Base-by-base conservation (phyloP, 2,113 vertebrate species). In the Solea solea region DNA sequence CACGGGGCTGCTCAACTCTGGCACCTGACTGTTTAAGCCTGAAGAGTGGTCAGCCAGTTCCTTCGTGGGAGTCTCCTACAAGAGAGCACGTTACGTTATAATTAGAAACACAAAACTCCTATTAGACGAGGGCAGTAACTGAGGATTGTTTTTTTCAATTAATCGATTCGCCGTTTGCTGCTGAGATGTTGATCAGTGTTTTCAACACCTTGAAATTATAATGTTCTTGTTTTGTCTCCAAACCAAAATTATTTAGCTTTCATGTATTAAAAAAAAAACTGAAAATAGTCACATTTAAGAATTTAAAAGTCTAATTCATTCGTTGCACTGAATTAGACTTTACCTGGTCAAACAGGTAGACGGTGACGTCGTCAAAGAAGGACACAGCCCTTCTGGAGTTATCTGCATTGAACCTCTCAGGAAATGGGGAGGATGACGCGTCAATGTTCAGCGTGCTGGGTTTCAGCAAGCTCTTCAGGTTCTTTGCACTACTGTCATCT, bases 291-390 rank as follows among this genome's bases (percentile, higher is more conserved):
- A 34, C 5, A 34, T 34, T 34, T 34, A 34, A 34, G 5, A 34
- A 34, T 34, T 34, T 3, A 34, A 34, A 34, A 34, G 28, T 34
- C 28, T 3, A 34, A 34, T 21, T 21, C 21, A 34, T 2, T 34
- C 34, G 5, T 34, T 34, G 34, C 34, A 34, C 34, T 34, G 5
- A 34, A 8, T 48, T 48, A 2, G 45, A 25, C 44, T 13, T 41
- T 94, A 98, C 98, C 96, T 98, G 98, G 88, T 99, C 98, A 90
- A 99, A 99, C 64, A 99, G 93, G 88, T 96, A 99, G 82, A 99
- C 96, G 0, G 98, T 99, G 89, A 98, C 98, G 74, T 98, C 97
- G 63, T 97, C 96, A 44, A 99, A 98, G 88, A 99, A 99, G 0
- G 94, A 96, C 57, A 99, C 97, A 0, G 95, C 94, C 95, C 84